Evolutionary conservation across 2,113 vertebrate genomes (phyloP), one percentile per base, ranked within the genome.

Genomic region (Calyptomena viridis): DNA sequence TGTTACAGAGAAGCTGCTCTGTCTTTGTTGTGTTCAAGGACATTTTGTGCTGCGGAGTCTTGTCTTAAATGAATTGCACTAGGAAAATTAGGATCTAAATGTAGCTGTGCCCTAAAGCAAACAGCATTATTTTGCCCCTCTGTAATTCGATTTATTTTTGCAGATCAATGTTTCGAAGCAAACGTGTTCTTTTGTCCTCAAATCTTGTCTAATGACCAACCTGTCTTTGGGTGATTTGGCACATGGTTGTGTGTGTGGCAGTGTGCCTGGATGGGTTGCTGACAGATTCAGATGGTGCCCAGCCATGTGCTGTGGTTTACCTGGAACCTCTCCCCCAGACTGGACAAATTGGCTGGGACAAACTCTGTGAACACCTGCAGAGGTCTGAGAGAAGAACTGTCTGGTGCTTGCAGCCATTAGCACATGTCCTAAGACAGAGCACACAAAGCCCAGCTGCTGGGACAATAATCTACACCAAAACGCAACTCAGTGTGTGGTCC

Each of bases 61-160:
- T 60, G 85, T 56, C 64, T 96, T 82, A 94, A 96, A 90, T 5
- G 73, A 89, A 87, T 90, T 84, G 92, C 76, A 23, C 83, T 20
- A 8, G 18, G 86, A 89, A 96, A 97, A 95, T 95, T 80, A 93
- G 92, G 78, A 88, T 89, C 88, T 78, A 78, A 93, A 94, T 72
- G 94, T 33, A n/a, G 86, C 92, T 20, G 21, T 72, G 72, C 89
- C 96, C 93, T 84, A 91, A 92, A 95, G 96, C 95, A 81, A 94
- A 56, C 80, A 81, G 86, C 76, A 27, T 87, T 68, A 62, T 84
- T 96, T 89, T 93, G 93, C 83, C 86, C 81, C 78, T 64, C 86
- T 44, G 60, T 92, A 97, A 97, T 88, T 86, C 12, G 59, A 90
- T 97, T 96, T 92, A 50, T 80, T 94, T 80, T 76, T 74, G 79